Evolutionary conservation across 1,140 invertebrate genomes (phyloP).

Genomic region (Nebria ingens): DNA sequence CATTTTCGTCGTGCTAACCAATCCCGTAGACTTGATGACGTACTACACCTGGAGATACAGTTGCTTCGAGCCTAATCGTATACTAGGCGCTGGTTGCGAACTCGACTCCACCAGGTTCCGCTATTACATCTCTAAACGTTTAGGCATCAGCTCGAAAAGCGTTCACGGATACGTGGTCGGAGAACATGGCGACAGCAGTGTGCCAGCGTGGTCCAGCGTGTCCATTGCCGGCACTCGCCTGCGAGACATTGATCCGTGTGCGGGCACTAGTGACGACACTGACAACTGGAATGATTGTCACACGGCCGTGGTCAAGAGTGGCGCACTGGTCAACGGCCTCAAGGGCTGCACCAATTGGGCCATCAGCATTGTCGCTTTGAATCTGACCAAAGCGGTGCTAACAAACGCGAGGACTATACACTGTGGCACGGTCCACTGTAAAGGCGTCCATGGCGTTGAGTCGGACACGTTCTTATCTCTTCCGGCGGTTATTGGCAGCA

Average conservation of each 20-base stretch:
- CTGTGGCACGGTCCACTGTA: neutral
- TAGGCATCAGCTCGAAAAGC: conserved; percentile 42
- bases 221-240: conserved; percentile 49
- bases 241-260: conserved; percentile 25
- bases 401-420: neutral
- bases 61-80: conserved; percentile 42
- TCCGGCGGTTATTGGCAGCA: neutral
- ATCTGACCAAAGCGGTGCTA: neutral
- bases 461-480: neutral
- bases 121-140: conserved; percentile 42
- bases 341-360: neutral
- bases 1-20: conserved; percentile 46
- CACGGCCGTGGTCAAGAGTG: neutral
- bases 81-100: conserved; percentile 51
- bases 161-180: conserved; percentile 48
- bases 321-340: neutral
- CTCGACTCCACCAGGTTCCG: conserved; percentile 51
- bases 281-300: neutral
- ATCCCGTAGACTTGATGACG: conserved; percentile 52
- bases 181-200: conserved; percentile 53
- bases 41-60: conserved; percentile 55
- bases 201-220: conserved; percentile 52
- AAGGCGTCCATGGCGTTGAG: neutral
- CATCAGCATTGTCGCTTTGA: neutral
- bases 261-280: neutral